Evolutionary conservation across 2,888 invertebrate species (phyloP).

Genomic region (Clivina fossor): DNA sequence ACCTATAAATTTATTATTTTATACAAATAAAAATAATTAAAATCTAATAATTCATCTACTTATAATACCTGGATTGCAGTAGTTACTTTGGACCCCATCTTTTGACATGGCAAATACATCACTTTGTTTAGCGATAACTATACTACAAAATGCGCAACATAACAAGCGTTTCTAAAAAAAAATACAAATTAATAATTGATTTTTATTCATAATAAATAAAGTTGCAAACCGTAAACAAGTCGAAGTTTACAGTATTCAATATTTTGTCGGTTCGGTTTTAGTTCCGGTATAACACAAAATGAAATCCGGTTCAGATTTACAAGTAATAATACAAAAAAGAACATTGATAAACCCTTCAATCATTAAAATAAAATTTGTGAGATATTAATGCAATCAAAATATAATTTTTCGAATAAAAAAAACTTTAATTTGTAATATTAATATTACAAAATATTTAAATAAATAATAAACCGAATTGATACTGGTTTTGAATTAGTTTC

Average conservation of each 20-base stretch:
- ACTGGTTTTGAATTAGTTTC: no score
- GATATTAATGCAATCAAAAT: no score
- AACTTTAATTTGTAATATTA: no score
- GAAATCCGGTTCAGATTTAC: no score
- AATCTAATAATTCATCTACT: neutral
- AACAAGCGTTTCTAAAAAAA: constrained; percentile 55
- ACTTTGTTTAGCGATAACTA: constrained; percentile 63
- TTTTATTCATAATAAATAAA: constrained; percentile 20
- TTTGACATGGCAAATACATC: constrained; percentile 80
- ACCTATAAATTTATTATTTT: constrained; percentile 48
- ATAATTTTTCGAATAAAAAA: no score
- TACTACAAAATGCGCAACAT: constrained; percentile 61
- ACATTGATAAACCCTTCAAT: no score
- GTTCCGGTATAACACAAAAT: no score
- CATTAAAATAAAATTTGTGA: no score
- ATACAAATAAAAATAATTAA: neutral
- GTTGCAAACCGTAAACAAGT: constrained; percentile 15
- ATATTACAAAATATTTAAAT: no score
- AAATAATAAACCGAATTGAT: no score
- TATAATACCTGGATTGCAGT: constrained; percentile 68
- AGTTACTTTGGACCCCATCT: constrained; percentile 78
- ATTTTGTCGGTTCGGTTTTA: no score
- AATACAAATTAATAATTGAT: neutral
- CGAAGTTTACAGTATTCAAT: no score
- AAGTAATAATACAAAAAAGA: constrained; percentile 3